Evolutionary conservation across 1,140 invertebrate genomes (phyloP).

Genomic region (Aphaenogaster floridana): DNA sequence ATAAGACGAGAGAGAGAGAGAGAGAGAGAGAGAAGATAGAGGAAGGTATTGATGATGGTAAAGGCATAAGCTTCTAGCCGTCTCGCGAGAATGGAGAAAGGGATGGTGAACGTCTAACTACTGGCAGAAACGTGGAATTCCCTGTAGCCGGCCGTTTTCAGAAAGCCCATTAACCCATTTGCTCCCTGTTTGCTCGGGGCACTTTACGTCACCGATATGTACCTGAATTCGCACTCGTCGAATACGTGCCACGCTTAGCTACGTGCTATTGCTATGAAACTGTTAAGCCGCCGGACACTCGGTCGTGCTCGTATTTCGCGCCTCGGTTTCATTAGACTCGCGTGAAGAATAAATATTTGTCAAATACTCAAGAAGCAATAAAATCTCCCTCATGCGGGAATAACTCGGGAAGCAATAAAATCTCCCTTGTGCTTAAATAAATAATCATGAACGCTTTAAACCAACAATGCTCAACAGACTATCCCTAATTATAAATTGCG

Average conservation of each 20-base stretch:
- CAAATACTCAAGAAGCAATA: slow-evolving; percentile 2
- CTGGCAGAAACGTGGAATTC: slow-evolving; percentile 25
- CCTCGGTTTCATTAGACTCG: slow-evolving; percentile 32
- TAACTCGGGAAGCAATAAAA: background rate
- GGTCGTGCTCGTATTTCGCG: slow-evolving; percentile 14
- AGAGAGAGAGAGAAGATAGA: slow-evolving; percentile 1
- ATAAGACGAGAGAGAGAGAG: slow-evolving; percentile 6
- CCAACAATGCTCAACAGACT: background rate
- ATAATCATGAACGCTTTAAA: background rate
- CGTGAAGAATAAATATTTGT: slow-evolving; percentile 24
- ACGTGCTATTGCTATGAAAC: slow-evolving; percentile 36
- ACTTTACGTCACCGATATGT: slow-evolving; percentile 69
- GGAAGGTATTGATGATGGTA: background rate
- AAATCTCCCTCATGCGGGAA: background rate
- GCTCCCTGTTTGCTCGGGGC: slow-evolving; percentile 61
- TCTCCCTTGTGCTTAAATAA: background rate
- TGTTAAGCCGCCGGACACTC: slow-evolving; percentile 38
- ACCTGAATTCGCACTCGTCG: slow-evolving; percentile 52
- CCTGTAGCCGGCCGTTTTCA: slow-evolving; percentile 61
- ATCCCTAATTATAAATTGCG: background rate
- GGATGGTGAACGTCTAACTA: slow-evolving; percentile 17
- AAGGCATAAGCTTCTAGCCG: background rate
- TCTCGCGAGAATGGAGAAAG: slow-evolving; percentile 12
- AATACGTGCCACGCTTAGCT: slow-evolving; percentile 39
- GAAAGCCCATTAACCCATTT: slow-evolving; percentile 76